A percentile compares a stretch with the other conserved stretches of the same genome.
phyloP scores from a whole-genome alignment of 2,797 vertebrate genomes.

The Pipistrellus pygmaeus region DNA sequence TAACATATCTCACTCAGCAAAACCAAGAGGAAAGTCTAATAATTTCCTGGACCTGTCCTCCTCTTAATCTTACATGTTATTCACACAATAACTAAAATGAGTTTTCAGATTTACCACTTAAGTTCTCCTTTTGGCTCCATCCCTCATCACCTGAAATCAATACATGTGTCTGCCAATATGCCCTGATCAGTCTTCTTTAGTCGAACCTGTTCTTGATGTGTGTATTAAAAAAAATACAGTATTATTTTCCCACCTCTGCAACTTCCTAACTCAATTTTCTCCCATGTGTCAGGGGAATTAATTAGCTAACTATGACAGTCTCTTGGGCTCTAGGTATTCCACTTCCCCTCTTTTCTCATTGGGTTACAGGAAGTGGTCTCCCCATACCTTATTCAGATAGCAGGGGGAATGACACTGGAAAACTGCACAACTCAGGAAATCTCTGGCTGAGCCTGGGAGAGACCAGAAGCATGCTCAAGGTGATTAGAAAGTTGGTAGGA shows the following conservation, averaged over 20 bases:
- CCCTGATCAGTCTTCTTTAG: neutral
- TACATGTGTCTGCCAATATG: neutral
- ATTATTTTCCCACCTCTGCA: neutral
- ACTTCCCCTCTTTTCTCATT: fast-evolving
- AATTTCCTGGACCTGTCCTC: neutral
- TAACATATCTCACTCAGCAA: neutral
- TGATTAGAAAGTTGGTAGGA: neutral
- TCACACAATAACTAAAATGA: neutral
- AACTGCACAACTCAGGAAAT: neutral
- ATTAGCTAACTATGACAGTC: neutral
- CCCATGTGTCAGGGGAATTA: neutral
- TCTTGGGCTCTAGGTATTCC: neutral
- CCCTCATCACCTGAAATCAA: neutral
- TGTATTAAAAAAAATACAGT: neutral
- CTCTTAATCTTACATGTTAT: neutral
- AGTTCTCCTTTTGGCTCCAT: neutral
- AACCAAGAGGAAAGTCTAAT: neutral
- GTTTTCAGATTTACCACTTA: neutral
- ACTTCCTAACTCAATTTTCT: neutral
- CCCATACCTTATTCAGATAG: neutral
- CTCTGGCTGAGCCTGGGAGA: neutral
- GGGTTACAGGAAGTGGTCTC: neutral
- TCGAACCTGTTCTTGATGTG: neutral
- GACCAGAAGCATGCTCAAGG: neutral
- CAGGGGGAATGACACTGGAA: neutral